Base-by-base conservation (phyloP, 2,113 vertebrate genomes). In the Indri indri region DNA sequence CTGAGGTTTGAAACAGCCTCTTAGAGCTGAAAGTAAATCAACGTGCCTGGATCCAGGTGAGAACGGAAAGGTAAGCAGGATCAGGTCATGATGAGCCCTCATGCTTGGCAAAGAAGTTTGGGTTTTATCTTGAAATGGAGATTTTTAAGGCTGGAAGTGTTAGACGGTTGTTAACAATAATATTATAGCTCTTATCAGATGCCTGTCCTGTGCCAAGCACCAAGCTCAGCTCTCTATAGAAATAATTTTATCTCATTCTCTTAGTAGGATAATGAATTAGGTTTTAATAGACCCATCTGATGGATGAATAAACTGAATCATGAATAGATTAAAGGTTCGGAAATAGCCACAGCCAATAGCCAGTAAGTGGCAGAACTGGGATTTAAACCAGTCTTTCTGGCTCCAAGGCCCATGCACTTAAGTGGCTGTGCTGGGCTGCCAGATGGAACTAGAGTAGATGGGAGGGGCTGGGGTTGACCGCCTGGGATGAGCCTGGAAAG, bases 221-320 rank as follows among this genome's bases (percentile, higher is more conserved):
- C 47, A 70, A 95, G 52, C 12, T 34, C 34, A 91, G 63, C 84
- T 63, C 30, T 65, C 88, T 85, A 0, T 59, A 9, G 52, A 82
- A 87, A 81, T 79, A 30, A 57, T 40, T 90, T 70, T 82, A 71
- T 90, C 65, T 74, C n/a, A 30, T 89, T 71, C 63, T 82, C 84
- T 87, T 80, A 74, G 34, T 42, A 88, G 42, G 27, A 71, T 32
- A 74, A 40, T 84, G 79, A 80, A 71, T 86, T 94, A 71, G 61
- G 7, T 61, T 89, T 95, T 95, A 80, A 96, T 65, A 84, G 74
- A 63, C 42, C 79, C 6, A 27, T 42, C 17, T 52, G 9, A 71
- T 77, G 50, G 76, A 47, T 88, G 47, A 91, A 71, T 30, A 96
- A 82, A 68, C 25, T 82, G 47, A 95, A 54, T 70, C 34, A 20